phyloP scores from a whole-genome alignment of 2,888 invertebrate species.

The Kryphioiulus occultus region DNA sequence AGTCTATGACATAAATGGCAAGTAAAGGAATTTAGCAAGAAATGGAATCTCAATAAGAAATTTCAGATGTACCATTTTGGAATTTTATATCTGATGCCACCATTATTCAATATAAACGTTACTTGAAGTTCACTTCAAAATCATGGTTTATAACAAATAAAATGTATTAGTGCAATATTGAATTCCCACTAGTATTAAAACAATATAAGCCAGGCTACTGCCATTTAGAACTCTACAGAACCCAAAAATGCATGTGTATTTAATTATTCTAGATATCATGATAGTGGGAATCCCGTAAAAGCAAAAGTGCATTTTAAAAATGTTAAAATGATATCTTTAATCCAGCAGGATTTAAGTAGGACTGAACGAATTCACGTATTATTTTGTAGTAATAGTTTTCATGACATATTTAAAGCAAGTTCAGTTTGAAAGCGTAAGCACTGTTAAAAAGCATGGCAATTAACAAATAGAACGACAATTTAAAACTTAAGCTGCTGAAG shows the following conservation, averaged over 20 bases:
- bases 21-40: conserved; percentile 36
- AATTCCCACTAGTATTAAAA: too few relatives aligned
- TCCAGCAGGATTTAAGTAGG: not conserved
- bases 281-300: not conserved
- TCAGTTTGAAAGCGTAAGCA: not conserved
- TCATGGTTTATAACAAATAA: too few relatives aligned
- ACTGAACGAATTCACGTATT: not conserved
- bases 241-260: too few relatives aligned
- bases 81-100: not conserved
- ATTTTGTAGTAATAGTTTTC: too few relatives aligned
- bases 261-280: not conserved
- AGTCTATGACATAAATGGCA: conserved; percentile 46
- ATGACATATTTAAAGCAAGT: too few relatives aligned
- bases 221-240: too few relatives aligned
- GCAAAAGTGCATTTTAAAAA: not conserved
- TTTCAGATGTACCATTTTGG: not conserved
- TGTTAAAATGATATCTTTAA: not conserved
- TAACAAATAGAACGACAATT: too few relatives aligned
- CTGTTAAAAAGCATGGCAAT: not conserved
- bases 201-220: too few relatives aligned
- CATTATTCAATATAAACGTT: not conserved
- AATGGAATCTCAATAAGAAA: not conserved
- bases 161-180: too few relatives aligned
- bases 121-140: not conserved
- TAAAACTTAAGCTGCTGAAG: too few relatives aligned